Percentiles rank a stretch among this genome's conserved stretches.
These are phyloP conservation scores for Drosophila nannoptera DNA, from an alignment of 1,140 invertebrate species.

Conservation along the genomic window DNA sequence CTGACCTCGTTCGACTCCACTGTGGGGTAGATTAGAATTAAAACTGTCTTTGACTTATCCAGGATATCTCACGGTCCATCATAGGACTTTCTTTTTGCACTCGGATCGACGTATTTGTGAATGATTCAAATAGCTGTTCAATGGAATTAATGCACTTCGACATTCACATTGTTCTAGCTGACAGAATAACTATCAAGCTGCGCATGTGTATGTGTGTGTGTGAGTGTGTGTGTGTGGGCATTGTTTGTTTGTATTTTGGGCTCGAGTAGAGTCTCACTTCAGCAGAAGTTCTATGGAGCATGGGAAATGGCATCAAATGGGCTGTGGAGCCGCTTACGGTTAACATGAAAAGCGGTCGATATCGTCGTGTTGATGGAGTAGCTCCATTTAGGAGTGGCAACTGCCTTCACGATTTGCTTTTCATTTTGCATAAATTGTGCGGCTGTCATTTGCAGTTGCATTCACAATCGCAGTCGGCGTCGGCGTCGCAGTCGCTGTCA, in stretches of 20 bases:
- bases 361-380: conserved; percentile 55
- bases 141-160: conserved; percentile 51
- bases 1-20: conserved; percentile 21
- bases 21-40: neutral
- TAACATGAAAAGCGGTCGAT: conserved; percentile 26
- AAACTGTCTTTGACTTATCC: no score
- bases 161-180: conserved; percentile 53
- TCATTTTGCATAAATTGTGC: conserved; percentile 74
- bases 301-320: conserved; percentile 45
- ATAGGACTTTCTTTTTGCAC: no score
- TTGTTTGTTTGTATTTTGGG: conserved; percentile 61
- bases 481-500: no score
- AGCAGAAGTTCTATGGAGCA: conserved; percentile 58
- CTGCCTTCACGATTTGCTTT: conserved; percentile 68
- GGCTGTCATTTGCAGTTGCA: conserved; percentile 51
- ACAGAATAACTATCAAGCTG: neutral
- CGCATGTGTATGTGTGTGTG: conserved; percentile 22
- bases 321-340: conserved; percentile 60
- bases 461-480: conserved; percentile 42
- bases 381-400: conserved; percentile 56
- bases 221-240: conserved; percentile 29
- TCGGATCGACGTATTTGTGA: neutral
- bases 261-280: conserved; percentile 53
- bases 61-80: no score
- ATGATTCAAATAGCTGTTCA: conserved; percentile 2